Base-by-base conservation (phyloP, 2,113 vertebrate genomes). In the Crocuta crocuta region DNA sequence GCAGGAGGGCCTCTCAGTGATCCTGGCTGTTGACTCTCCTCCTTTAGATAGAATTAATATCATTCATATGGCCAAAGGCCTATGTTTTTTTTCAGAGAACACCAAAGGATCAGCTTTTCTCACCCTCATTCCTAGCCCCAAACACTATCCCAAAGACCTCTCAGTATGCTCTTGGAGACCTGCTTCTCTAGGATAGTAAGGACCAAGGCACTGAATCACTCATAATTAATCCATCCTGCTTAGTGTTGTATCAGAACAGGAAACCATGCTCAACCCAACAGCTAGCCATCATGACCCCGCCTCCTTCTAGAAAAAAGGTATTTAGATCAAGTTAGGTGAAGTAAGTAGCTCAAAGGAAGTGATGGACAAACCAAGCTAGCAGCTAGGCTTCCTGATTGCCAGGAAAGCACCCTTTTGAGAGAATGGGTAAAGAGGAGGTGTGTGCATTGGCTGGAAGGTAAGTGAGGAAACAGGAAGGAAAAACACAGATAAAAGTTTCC, bases 1-100 rank as follows among this genome's bases (percentile, higher is more conserved):
- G 84, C 97, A 94, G 93, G 97, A 96, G 95, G 97, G 95, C 97
- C 98, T 97, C 98, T 97, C 92, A 74, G 91, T 96, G 96, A 97
- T 94, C 87, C 17, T 4, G 87, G 0, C 8, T 97, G 96, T 96
- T 96, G 95, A 90, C 33, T 97, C 86, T 96, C 96, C 97, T 92
- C 82, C 96, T 96, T 97, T 76, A 97, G 79, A 89, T 81, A 97
- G 96, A 98, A 98, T 98, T 98, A 97, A 96, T 82, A 86, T 88
- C 68, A 84, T 97, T 98, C 96, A 84, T 43, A 89, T 63, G 76
- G 83, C 91, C 85, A 97, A 45, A 84, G 24, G 13, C 50, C 53
- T 78, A 28, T 86, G 74, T 89, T 61, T 9, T 48, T 73, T 83
- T 68, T 9, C 33, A 63, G 76, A 74, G 13, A 58, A 35, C 5